These are phyloP conservation scores for Malurus splendens DNA, from an alignment of 2,797 vertebrate genomes.

Conservation along the genomic window DNA sequence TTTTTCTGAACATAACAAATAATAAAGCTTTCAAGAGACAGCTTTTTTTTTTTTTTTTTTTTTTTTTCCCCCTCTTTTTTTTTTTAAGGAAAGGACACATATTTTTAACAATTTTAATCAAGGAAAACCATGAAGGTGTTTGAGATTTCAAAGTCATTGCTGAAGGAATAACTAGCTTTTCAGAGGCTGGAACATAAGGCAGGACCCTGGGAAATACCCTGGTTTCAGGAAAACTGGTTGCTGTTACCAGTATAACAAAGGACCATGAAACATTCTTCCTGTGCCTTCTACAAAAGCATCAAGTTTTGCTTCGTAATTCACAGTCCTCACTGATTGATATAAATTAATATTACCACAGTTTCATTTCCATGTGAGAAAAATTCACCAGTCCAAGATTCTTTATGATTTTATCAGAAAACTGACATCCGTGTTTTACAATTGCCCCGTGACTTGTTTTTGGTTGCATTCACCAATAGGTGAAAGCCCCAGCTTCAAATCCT, in stretches of 20 bases:
- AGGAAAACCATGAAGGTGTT: not conserved
- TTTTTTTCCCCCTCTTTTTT: not conserved
- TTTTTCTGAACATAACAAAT: not conserved
- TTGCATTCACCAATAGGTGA: accelerated
- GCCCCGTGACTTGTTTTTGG: not conserved
- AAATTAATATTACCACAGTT: not conserved
- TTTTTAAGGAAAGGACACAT: not conserved
- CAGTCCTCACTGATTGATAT: not conserved
- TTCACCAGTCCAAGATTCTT: not conserved
- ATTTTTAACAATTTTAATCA: not conserved
- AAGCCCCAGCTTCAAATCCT: not conserved
- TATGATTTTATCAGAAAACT: not conserved
- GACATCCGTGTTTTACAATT: not conserved
- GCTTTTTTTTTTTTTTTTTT: not conserved
- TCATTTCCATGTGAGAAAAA: not conserved
- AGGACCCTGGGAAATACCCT: not conserved
- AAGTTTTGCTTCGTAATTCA: not conserved
- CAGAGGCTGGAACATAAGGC: not conserved
- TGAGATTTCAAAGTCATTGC: not conserved
- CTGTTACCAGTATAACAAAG: not conserved
- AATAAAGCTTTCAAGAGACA: not conserved
- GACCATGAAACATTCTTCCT: not conserved
- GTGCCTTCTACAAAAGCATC: not conserved
- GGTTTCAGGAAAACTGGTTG: not conserved
- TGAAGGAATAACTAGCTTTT: not conserved